phyloP scores from a whole-genome alignment of 1,140 invertebrate species.

The Globodera rostochiensis region DNA sequence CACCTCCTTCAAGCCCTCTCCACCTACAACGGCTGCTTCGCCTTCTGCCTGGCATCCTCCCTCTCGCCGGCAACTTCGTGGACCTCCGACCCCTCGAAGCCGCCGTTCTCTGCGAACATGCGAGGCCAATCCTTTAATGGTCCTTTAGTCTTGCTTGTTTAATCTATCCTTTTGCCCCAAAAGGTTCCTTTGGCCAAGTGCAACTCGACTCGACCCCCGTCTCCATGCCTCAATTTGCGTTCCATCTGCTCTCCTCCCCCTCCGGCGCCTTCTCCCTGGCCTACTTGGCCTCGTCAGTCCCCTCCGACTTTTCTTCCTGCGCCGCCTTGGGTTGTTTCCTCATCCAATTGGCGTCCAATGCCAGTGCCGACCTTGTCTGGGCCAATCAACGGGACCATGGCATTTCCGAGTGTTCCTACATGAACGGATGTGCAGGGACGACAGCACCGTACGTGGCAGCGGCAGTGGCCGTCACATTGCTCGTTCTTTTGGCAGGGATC shows the following conservation, averaged over 20 bases:
- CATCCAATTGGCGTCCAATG: conserved; percentile 7
- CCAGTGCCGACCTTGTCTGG: conserved; percentile 32
- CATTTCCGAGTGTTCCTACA: conserved; percentile 46
- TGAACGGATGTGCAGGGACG: conserved; percentile 43
- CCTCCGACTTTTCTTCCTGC: conserved; percentile 8
- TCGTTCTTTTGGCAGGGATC: conserved; percentile 21
- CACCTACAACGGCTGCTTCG: conserved; percentile 49
- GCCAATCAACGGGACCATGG: background rate
- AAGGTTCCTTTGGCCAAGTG: conserved; percentile 34
- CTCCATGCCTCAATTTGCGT: conserved; percentile 22
- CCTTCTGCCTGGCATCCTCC: conserved; percentile 41
- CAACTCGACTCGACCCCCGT: conserved; percentile 29
- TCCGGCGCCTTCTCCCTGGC: conserved; percentile 25
- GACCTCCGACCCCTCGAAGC: conserved; percentile 13
- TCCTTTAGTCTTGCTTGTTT: conserved; percentile 1
- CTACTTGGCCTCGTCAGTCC: conserved; percentile 28
- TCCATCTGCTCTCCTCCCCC: conserved; percentile 22
- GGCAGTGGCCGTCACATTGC: conserved; percentile 25
- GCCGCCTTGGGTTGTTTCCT: conserved; percentile 26
- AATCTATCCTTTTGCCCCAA: background rate
- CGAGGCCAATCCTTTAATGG: conserved; percentile 17
- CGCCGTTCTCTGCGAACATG: conserved; percentile 7
- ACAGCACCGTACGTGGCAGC: conserved; percentile 34
- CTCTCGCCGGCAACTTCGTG: background rate
- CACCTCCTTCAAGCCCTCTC: conserved; percentile 26